Conservation (phyloP, 37 sponge, comb jelly and placozoan species). For the Crambe crambe region DNA sequence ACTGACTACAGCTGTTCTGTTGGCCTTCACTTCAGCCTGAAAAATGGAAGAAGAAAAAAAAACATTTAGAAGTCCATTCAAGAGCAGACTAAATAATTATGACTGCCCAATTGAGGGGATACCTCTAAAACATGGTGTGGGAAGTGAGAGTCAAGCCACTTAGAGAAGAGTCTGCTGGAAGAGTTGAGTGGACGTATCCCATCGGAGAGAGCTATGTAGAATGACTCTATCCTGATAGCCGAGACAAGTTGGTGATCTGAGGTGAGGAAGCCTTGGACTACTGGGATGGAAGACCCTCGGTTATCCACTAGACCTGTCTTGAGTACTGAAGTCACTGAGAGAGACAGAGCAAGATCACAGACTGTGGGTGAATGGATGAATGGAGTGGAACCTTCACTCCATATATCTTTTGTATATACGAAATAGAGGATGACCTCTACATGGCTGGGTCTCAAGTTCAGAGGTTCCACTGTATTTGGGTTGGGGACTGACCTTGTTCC, state of each 20-base stretch:
- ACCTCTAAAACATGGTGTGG: constrained; percentile 15
- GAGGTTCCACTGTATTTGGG: no score
- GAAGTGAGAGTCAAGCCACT: constrained; percentile 39
- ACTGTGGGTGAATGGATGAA: background rate
- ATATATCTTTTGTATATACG: no score
- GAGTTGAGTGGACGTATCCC: constrained; percentile 21
- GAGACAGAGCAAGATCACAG: background rate
- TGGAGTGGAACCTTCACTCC: no score
- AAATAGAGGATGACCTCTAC: no score
- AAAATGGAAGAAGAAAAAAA: background rate
- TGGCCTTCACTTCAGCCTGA: constrained; percentile 34
- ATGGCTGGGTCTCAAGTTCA: no score
- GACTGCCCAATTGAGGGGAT: background rate
- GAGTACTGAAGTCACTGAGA: constrained; percentile 13
- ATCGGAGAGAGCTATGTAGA: constrained; percentile 30
- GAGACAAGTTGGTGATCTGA: constrained; percentile 24
- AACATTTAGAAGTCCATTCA: background rate
- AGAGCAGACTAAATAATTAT: background rate
- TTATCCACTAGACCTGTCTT: constrained; percentile 27
- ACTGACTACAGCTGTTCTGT: constrained; percentile 24
- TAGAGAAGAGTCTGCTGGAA: constrained; percentile 25
- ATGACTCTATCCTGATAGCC: constrained; percentile 24
- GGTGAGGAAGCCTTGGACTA: constrained; percentile 53
- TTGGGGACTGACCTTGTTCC: constrained; percentile 42
- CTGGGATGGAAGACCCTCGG: constrained; percentile 4